These are phyloP conservation scores for Euthynnus affinis DNA, from an alignment of 2,797 vertebrate genomes.

Conservation along the genomic window DNA sequence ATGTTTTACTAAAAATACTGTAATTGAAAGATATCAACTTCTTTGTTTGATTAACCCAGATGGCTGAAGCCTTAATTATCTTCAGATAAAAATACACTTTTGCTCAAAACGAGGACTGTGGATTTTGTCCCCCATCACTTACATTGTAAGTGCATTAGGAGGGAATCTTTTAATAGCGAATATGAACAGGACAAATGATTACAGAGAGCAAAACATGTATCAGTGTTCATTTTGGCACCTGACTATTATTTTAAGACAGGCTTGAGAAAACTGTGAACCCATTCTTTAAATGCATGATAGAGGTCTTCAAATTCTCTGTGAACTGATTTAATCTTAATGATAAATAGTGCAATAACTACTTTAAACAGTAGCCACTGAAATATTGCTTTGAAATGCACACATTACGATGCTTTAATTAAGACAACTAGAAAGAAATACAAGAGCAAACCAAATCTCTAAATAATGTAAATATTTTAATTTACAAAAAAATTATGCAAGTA, in stretches of 20 bases:
- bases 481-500: conserved; percentile 13
- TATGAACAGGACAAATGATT: neutral
- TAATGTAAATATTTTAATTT: conserved; percentile 49
- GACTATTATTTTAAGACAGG: no score
- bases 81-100: neutral
- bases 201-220: no score
- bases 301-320: neutral
- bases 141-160: neutral
- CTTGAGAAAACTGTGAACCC: no score
- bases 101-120: neutral
- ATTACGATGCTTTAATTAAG: neutral
- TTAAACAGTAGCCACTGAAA: neutral
- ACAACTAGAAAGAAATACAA: neutral
- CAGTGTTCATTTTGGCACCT: no score
- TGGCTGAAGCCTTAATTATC: neutral
- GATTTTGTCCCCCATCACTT: neutral
- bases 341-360: neutral
- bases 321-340: neutral
- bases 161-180: neutral
- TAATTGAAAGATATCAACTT: no score
- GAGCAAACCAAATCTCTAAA: conserved; percentile 4
- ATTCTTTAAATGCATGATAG: neutral
- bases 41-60: no score
- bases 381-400: neutral
- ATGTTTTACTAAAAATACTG: no score